Percentiles rank a stretch among this genome's conserved stretches.
Conservation (phyloP, 2,113 vertebrate genomes). For the Ondatra zibethicus region DNA sequence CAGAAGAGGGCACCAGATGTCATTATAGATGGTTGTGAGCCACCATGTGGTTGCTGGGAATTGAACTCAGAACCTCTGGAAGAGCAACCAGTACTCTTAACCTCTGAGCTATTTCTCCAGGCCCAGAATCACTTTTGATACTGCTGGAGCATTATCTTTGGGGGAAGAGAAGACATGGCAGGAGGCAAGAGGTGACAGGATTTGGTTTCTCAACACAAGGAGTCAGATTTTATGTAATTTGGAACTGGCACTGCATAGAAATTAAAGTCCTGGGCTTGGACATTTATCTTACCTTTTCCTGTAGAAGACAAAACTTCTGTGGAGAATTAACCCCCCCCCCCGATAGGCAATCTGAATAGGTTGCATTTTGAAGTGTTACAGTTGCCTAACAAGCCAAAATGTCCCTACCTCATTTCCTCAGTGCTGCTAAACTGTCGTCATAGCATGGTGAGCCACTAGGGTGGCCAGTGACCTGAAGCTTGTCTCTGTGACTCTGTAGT, state of each 20-base stretch:
- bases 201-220: neutral
- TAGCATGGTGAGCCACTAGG: neutral
- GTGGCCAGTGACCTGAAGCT: neutral
- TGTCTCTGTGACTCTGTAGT: neutral
- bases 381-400: neutral
- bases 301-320: neutral
- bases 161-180: neutral
- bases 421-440: neutral
- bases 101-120: neutral
- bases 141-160: neutral
- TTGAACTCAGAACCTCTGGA: neutral
- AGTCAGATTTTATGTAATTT: neutral
- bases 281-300: neutral
- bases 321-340: neutral
- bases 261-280: neutral
- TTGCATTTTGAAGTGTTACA: neutral
- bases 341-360: neutral
- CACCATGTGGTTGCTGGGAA: neutral
- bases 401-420: neutral
- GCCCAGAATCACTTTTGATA: conserved; percentile 35
- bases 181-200: neutral
- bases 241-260: neutral
- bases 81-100: neutral
- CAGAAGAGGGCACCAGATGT: neutral
- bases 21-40: neutral